Base-by-base conservation (phyloP, 2,888 invertebrate genomes). In the Lasioglossum leucozonium region DNA sequence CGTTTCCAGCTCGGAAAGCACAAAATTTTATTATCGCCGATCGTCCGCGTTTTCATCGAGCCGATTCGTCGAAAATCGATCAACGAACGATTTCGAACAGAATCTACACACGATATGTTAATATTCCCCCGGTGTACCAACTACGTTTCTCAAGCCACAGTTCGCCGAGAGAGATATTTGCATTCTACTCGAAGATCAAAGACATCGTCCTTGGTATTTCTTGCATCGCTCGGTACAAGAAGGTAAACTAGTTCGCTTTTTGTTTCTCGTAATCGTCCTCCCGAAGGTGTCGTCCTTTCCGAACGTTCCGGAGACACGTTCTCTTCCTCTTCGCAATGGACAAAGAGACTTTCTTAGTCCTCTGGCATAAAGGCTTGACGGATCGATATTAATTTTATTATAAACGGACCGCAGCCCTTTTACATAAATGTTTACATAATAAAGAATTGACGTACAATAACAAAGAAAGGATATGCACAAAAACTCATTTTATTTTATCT, bases 191-290 rank as follows among this genome's bases (percentile, higher is more conserved):
- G 72, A 78, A n/a, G 78, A 82, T 83, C 73, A 83, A 79, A 83
- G 58, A 18, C 75, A 78, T 79, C 75, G 78, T 76, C 84, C 83
- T 84, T 84, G 83, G 67, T 37, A 72, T 78, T 83, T 78, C 78
- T 84, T 75, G 65, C 44, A 13, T 72, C 78, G 55, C n/a, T 13
- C 40, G 65, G 42, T 77, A 40, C 72, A 37, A 88, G 88, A 88
- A 87, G 82, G 87, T 78, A 51, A 89, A 83, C 87, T 89, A 89
- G 87, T 89, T 89, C 67, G 81, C 42, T 79, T 65, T 73, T 82
- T 73, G n/a, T 67, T 79, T 74, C 62, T 71, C 47, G 26, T 79
- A 75, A 51, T 74, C 77, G 75, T 79, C 81, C 79, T 79, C 71
- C 3, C 40, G 72, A 87, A 87, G 87, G 81, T 73, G 75, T 78